Evolutionary conservation across 2,113 vertebrate genomes (phyloP).

Genomic region (Rhynchomys soricoides): DNA sequence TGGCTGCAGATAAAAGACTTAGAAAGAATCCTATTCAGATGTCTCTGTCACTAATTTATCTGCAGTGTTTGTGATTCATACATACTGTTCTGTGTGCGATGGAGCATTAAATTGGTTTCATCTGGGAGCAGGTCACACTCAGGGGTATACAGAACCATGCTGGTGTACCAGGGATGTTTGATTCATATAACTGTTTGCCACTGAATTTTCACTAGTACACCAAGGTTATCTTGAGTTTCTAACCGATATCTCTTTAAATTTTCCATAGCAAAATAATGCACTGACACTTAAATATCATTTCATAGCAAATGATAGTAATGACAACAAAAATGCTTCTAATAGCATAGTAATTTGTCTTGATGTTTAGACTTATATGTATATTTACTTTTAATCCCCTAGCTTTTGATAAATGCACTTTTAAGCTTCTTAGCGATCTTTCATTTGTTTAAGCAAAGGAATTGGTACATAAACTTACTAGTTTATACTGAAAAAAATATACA

Average conservation of each 20-base stretch:
- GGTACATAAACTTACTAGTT: not conserved
- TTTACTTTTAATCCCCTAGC: not conserved
- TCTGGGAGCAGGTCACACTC: slow-evolving; percentile 87
- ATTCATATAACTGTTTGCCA: slow-evolving; percentile 76
- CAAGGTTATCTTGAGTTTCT: slow-evolving; percentile 10
- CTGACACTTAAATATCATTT: not conserved
- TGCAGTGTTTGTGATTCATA: slow-evolving; percentile 87
- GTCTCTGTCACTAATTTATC: slow-evolving; percentile 91
- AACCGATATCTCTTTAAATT: slow-evolving; percentile 17
- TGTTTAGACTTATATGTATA: slow-evolving; percentile 6
- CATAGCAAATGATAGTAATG: slow-evolving; percentile 25
- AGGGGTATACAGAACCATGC: slow-evolving; percentile 83
- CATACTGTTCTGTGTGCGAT: slow-evolving; percentile 86
- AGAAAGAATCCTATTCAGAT: slow-evolving; percentile 81
- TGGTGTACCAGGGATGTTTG: slow-evolving; percentile 60
- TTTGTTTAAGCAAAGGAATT: not conserved
- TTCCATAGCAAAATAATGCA: slow-evolving; percentile 31
- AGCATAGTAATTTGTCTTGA: slow-evolving; percentile 15
- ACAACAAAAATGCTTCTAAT: not conserved
- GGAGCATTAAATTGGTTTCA: slow-evolving; percentile 94
- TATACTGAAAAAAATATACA: not conserved
- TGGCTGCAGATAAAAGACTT: slow-evolving; percentile 85
- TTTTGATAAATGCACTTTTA: slow-evolving; percentile 26
- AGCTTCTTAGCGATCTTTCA: not conserved
- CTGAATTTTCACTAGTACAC: slow-evolving; percentile 81